A percentile compares a stretch with the other conserved stretches of the same genome.
Conservation (phyloP, 2,888 invertebrate species). For the Harmothoe impar region DNA sequence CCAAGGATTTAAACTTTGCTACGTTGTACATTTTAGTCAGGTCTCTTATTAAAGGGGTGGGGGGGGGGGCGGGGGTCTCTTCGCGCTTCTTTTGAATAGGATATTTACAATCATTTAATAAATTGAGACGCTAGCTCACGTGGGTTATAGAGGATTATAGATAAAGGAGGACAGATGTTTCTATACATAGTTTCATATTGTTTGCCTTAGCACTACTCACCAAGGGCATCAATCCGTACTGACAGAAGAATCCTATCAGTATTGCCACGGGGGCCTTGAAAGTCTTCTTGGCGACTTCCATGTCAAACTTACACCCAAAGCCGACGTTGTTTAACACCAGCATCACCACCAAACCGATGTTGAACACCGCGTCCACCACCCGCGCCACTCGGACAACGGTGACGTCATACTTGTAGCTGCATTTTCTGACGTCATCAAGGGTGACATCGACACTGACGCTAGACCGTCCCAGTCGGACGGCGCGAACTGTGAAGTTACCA, state of each 20-base stretch:
- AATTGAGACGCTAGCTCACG: too few species aligned
- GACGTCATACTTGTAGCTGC: not conserved
- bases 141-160: too few species aligned
- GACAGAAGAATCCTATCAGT: conserved; percentile 84
- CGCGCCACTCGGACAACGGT: conserved; percentile 69
- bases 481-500: not conserved
- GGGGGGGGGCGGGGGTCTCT: too few species aligned
- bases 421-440: not conserved
- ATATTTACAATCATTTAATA: too few species aligned
- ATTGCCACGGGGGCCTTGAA: conserved; percentile 84
- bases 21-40: too few species aligned
- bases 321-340: conserved; percentile 81
- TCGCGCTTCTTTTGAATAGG: too few species aligned
- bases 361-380: conserved; percentile 76
- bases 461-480: not conserved
- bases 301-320: conserved; percentile 84
- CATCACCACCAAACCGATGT: conserved; percentile 76
- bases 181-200: too few species aligned
- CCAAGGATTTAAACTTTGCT: too few species aligned
- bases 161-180: too few species aligned
- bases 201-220: conserved; percentile 79
- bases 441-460: conserved; percentile 58
- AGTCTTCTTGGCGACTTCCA: conserved; percentile 81
- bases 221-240: conserved; percentile 85
- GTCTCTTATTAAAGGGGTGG: too few species aligned